phyloP scores from a whole-genome alignment of 2,797 vertebrate species.

The Gorsachius magnificus region DNA sequence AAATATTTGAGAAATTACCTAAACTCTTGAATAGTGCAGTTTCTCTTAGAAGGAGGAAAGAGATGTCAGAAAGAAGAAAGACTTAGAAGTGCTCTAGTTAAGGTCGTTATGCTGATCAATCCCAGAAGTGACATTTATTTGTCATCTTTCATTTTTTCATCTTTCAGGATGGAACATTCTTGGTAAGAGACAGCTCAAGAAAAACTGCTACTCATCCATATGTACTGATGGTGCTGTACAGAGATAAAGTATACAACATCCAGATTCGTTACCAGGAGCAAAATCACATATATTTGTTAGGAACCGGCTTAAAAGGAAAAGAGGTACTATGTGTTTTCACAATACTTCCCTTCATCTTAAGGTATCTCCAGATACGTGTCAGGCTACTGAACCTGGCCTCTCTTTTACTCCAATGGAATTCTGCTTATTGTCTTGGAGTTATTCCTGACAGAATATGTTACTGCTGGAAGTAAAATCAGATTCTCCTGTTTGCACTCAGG shows the following conservation, averaged over 20 bases:
- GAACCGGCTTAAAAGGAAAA: slow-evolving; percentile 87
- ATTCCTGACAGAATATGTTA: neutral
- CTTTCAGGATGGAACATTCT: slow-evolving; percentile 89
- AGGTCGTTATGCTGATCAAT: neutral
- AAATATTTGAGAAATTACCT: neutral
- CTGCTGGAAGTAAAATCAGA: neutral
- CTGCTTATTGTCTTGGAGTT: neutral
- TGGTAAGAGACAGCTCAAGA: slow-evolving; percentile 92
- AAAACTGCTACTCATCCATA: slow-evolving; percentile 85
- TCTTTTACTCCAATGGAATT: neutral
- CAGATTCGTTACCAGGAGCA: slow-evolving; percentile 86
- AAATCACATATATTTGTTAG: slow-evolving; percentile 81
- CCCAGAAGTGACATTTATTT: neutral
- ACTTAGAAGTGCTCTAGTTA: neutral
- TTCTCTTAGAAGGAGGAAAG: neutral
- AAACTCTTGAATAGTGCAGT: neutral
- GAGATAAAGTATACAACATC: slow-evolving; percentile 94
- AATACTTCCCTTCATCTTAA: neutral
- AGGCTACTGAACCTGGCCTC: neutral
- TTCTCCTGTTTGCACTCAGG: neutral
- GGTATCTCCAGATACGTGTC: neutral
- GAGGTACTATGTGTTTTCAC: slow-evolving; percentile 80
- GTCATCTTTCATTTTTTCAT: neutral
- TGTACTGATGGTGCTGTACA: slow-evolving; percentile 94
- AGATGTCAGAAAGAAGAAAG: neutral